Percentiles rank a stretch among this genome's conserved stretches.
Evolutionary conservation across 2,797 vertebrate species (phyloP).

Genomic region (Macrochelys suwanniensis): DNA sequence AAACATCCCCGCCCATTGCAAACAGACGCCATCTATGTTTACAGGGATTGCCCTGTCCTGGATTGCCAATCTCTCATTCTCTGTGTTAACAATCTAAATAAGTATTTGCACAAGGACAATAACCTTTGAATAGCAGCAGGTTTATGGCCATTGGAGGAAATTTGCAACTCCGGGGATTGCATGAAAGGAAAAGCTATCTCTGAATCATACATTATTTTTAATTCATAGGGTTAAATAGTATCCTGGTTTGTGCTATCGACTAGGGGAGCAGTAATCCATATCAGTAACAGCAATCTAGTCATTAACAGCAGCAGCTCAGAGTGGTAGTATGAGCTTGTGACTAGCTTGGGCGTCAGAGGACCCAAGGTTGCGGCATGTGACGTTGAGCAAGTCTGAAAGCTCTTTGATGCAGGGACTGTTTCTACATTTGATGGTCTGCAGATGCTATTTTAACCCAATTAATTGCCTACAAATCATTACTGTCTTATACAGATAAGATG

Average conservation of each 20-base stretch:
- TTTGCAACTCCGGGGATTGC: neutral
- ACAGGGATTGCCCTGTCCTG: neutral
- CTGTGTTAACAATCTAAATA: neutral
- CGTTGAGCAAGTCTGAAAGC: neutral
- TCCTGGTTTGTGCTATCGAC: neutral
- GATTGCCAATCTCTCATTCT: neutral
- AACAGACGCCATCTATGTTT: neutral
- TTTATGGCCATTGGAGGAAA: neutral
- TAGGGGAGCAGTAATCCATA: neutral
- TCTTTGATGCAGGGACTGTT: neutral
- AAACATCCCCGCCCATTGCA: neutral
- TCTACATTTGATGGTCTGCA: neutral
- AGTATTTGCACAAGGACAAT: slow-evolving; percentile 29
- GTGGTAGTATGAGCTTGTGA: neutral
- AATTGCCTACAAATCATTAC: neutral
- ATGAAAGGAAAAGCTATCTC: neutral
- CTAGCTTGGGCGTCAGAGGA: neutral
- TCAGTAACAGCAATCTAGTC: neutral
- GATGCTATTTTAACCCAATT: neutral
- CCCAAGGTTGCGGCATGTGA: neutral
- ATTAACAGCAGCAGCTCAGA: neutral
- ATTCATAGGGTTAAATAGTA: neutral
- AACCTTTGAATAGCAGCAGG: slow-evolving; percentile 6
- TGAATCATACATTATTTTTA: neutral
- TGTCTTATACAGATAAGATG: neutral